Evolutionary conservation across 1,140 invertebrate genomes (phyloP).

Genomic region (Heliconius hermathena): DNA sequence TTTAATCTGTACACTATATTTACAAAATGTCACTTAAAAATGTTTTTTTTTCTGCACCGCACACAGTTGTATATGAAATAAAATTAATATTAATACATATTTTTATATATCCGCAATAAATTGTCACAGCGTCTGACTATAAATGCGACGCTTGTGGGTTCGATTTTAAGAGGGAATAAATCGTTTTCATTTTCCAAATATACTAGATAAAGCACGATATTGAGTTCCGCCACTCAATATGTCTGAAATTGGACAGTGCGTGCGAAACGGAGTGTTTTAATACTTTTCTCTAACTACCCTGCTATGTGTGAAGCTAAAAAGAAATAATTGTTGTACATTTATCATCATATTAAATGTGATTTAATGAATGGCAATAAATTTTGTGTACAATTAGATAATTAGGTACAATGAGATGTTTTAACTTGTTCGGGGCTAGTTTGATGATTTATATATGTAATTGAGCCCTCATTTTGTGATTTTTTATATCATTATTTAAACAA

Average conservation of each 20-base stretch:
- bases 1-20: background rate
- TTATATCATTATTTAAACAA: constrained; percentile 13
- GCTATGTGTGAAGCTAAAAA: too few relatives aligned
- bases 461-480: constrained; percentile 12
- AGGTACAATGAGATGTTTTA: constrained; percentile 41
- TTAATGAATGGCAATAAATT: constrained; percentile 35
- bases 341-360: constrained; percentile 5
- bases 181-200: too few relatives aligned
- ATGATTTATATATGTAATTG: background rate
- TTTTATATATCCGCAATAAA: constrained; percentile 5
- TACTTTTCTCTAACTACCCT: too few relatives aligned
- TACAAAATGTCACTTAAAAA: background rate
- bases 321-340: constrained; percentile 1
- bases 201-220: too few relatives aligned
- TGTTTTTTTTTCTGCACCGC: background rate
- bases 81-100: background rate
- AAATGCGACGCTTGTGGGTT: too few relatives aligned
- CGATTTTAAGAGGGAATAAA: too few relatives aligned
- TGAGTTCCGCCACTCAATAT: too few relatives aligned
- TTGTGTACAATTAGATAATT: constrained; percentile 22
- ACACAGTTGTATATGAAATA: background rate
- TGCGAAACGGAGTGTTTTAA: too few relatives aligned
- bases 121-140: background rate
- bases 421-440: constrained; percentile 30
- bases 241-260: too few relatives aligned